phyloP scores from a whole-genome alignment of 2,113 vertebrate species.

The Bucco capensis region DNA sequence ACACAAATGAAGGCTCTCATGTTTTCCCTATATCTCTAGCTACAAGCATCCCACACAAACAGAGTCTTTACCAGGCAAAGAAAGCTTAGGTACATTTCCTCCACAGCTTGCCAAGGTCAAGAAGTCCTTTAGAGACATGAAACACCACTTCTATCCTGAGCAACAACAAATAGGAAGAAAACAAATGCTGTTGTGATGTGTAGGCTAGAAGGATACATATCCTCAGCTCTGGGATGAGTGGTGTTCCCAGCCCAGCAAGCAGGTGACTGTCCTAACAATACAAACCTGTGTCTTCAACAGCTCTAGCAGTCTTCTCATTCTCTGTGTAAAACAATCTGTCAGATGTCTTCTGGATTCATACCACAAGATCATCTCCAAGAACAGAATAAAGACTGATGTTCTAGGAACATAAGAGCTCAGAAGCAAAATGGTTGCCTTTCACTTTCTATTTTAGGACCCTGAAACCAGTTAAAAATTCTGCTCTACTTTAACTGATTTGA shows the following conservation, averaged over 20 bases:
- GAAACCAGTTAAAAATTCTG: not conserved
- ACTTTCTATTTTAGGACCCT: not conserved
- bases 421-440: not conserved
- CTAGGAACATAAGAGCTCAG: not conserved
- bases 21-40: not conserved
- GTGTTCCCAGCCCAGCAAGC: not conserved
- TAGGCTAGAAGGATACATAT: not conserved
- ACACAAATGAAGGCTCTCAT: not conserved
- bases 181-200: not conserved
- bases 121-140: not conserved
- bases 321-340: not conserved
- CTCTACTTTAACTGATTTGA: not conserved
- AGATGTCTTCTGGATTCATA: not conserved
- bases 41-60: not conserved
- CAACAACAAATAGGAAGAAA: not conserved
- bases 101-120: not conserved
- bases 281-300: not conserved
- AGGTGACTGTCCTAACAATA: not conserved
- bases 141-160: not conserved
- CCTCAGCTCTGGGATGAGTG: not conserved
- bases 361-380: not conserved
- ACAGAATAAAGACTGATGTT: not conserved
- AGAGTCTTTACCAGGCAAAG: not conserved
- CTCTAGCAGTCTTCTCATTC: not conserved
- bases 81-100: not conserved